Conservation (phyloP, 2,797 vertebrate genomes). For the Micropoecilia bifurca region DNA sequence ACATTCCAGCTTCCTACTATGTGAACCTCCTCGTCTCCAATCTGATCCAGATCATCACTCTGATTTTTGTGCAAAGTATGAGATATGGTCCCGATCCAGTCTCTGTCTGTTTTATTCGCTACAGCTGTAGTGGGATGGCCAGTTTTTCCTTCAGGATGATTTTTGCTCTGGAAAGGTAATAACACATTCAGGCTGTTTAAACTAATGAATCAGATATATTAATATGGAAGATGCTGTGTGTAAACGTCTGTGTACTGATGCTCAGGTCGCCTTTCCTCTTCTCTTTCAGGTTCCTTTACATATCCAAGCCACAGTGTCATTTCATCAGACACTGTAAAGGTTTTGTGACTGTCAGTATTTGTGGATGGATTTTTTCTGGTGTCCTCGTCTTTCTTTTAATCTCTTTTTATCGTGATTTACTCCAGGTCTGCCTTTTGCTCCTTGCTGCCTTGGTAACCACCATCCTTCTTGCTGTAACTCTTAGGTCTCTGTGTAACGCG, state of each 20-base stretch:
- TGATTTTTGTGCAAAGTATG: rapidly evolving
- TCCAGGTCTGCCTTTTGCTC: neutral
- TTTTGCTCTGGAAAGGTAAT: conserved; percentile 21
- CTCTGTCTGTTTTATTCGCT: rapidly evolving
- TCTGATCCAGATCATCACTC: neutral
- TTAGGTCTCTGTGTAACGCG: neutral
- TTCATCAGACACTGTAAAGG: conserved; percentile 10
- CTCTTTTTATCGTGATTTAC: rapidly evolving
- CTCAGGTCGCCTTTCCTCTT: neutral
- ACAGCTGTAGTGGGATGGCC: neutral
- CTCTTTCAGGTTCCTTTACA: conserved; percentile 15
- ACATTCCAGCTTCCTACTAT: conserved; percentile 7
- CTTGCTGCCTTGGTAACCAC: neutral
- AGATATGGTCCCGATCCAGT: rapidly evolving
- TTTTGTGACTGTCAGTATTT: neutral
- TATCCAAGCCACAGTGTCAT: conserved; percentile 1
- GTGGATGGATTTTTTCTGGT: neutral
- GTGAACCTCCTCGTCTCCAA: conserved; percentile 15
- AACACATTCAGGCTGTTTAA: neutral
- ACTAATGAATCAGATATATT: neutral
- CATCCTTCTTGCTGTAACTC: conserved; percentile 7
- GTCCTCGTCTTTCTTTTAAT: neutral
- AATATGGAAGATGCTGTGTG: neutral
- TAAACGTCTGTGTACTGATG: neutral
- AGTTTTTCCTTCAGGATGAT: conserved; percentile 1